Percentiles rank a stretch among this genome's conserved stretches.
These are phyloP conservation scores for Poecilia latipinna DNA, from an alignment of 2,113 vertebrate species.

Conservation along the genomic window DNA sequence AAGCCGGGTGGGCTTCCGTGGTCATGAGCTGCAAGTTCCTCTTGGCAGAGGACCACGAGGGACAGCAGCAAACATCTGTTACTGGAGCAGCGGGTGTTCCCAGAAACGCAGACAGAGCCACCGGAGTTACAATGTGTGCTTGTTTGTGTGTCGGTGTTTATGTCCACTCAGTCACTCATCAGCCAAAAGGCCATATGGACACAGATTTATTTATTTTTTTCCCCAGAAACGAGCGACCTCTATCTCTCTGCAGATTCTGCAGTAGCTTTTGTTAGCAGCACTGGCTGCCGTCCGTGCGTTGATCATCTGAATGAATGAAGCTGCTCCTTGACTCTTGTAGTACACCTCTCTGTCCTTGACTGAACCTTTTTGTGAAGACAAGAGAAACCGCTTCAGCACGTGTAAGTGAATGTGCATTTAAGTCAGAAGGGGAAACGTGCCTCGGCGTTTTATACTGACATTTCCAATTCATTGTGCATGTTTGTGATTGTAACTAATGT, in stretches of 20 bases:
- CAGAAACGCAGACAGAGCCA: slow-evolving; percentile 54
- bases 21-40: slow-evolving; percentile 47
- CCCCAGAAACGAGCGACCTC: slow-evolving; percentile 18
- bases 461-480: slow-evolving; percentile 33
- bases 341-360: slow-evolving; percentile 8
- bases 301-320: slow-evolving; percentile 25
- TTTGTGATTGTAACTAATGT: slow-evolving; percentile 49
- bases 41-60: slow-evolving; percentile 54
- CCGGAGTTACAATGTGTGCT: slow-evolving; percentile 27
- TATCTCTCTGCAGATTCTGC: slow-evolving; percentile 23
- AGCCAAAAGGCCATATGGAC: slow-evolving; percentile 60
- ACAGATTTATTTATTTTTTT: slow-evolving; percentile 38
- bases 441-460: slow-evolving; percentile 29
- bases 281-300: background rate
- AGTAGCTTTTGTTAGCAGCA: background rate
- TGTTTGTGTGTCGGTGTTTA: slow-evolving; percentile 5
- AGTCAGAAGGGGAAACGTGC: slow-evolving; percentile 25
- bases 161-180: slow-evolving; percentile 21
- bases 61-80: slow-evolving; percentile 68
- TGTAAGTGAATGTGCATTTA: slow-evolving; percentile 28
- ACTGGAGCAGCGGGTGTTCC: slow-evolving; percentile 52
- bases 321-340: slow-evolving; percentile 13
- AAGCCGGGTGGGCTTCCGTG: slow-evolving; percentile 48
- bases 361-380: slow-evolving; percentile 1
- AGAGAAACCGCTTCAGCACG: slow-evolving; percentile 19